Base-by-base conservation (phyloP, 2,888 invertebrate genomes). In the Patella pellucida region DNA sequence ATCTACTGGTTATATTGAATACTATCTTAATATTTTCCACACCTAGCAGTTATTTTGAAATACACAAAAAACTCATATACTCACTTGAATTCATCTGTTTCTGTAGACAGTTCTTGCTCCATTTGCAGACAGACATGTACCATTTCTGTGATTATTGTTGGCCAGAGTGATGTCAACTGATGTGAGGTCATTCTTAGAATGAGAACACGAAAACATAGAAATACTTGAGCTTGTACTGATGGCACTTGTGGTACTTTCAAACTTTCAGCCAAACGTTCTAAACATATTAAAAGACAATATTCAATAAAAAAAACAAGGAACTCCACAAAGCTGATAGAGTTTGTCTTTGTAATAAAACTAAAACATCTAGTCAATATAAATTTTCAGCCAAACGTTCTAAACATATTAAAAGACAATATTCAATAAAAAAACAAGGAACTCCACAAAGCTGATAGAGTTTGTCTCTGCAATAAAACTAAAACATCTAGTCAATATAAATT, bases 101-200 rank as follows among this genome's bases (percentile, higher is more conserved):
- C 95, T 0, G 94, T 94, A 68, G 93, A 93, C 71, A 96, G 91
- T 88, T 96, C 96, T 88, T 96, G 95, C 89, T 97, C 96, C 85
- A 96, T 95, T 86, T 95, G 95, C 74, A 96, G 91, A 86, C 96
- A 95, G 1, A 96, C 96, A 91, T 96, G 96, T 76, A 96, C 95
- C 93, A 97, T 94, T 93, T 97, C 97, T 71, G 96, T 95, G 82
- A 97, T 95, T 85, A 97, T 95, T 71, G 95, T 95, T 11, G 97
- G 97, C 97, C 97, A 97, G 74, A 97, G 92, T 0, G 96, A 96
- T 16, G 95, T 95, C 12, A 97, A 94, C 86, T 96, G 95, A 82
- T 95, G 94, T 0, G 95, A 94, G 1, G 96, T 95, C 94, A 97
- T 95, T 82, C 96, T 93, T 78, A 97, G 91, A 68, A 97, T 92